A percentile compares a stretch with the other conserved stretches of the same genome.
phyloP scores from a whole-genome alignment of 2,797 vertebrate species.

The Anabacerthia variegaticeps region DNA sequence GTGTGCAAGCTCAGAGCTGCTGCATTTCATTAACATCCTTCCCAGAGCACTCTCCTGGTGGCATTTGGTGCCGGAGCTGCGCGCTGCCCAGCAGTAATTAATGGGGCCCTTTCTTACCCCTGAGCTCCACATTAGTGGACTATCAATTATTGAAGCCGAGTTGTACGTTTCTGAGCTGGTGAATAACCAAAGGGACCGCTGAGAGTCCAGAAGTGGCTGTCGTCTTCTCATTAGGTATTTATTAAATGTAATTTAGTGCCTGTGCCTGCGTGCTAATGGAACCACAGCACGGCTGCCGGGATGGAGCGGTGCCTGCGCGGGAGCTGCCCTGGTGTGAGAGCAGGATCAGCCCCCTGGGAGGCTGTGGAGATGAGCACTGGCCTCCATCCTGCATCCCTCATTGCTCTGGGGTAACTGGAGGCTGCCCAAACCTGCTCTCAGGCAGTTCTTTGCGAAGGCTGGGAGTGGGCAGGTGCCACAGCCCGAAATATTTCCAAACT shows the following conservation, averaged over 20 bases:
- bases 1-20: neutral
- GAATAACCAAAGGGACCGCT: neutral
- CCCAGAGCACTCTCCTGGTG: neutral
- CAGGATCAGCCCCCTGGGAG: neutral
- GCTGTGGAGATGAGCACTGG: neutral
- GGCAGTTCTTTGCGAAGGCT: neutral
- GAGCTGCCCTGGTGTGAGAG: neutral
- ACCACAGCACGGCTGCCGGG: rapidly evolving
- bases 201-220: constrained; percentile 34
- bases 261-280: neutral
- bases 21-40: neutral
- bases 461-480: neutral
- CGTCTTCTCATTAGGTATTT: constrained; percentile 65
- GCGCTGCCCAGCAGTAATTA: neutral
- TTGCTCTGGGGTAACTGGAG: neutral
- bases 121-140: neutral
- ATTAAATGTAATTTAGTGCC: constrained; percentile 56
- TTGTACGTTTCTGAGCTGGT: neutral
- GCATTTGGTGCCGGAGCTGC: neutral
- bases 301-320: rapidly evolving
- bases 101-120: neutral
- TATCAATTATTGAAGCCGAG: constrained; percentile 41
- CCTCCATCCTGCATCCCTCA: neutral
- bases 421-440: neutral
- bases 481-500: neutral